Evolutionary conservation across 2,797 vertebrate genomes (phyloP).

Genomic region (Eupleurogrammus muticus): DNA sequence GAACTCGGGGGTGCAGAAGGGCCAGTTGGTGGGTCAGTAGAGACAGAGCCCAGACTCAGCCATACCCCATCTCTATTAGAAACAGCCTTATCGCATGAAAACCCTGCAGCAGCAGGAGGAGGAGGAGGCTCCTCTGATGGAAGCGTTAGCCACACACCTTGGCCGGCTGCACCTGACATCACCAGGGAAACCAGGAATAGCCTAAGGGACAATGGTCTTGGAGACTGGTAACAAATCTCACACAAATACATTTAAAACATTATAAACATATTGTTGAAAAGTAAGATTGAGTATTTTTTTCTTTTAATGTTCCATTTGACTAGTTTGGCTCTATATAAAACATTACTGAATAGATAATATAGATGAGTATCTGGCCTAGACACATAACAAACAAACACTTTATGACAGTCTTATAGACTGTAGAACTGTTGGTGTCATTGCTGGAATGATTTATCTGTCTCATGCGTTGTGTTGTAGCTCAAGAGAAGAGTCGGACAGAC

Average conservation of each 20-base stretch:
- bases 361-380: neutral
- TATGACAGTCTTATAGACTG: too few relatives aligned
- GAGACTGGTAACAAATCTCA: constrained; percentile 87
- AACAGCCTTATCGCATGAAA: constrained; percentile 91
- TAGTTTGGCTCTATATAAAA: too few relatives aligned
- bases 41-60: constrained; percentile 86
- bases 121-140: constrained; percentile 80
- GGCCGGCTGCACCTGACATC: constrained; percentile 98
- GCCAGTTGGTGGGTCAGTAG: constrained; percentile 47
- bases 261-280: too few relatives aligned
- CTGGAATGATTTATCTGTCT: neutral
- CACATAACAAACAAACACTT: neutral
- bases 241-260: neutral
- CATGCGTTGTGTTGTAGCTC: constrained; percentile 79
- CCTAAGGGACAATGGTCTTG: constrained; percentile 91
- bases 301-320: too few relatives aligned
- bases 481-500: constrained; percentile 92
- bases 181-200: constrained; percentile 96
- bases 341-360: too few relatives aligned
- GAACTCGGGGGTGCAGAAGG: constrained; percentile 85
- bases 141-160: constrained; percentile 84
- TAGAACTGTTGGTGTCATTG: neutral
- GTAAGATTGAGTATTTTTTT: too few relatives aligned
- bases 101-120: constrained; percentile 65
- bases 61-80: constrained; percentile 91